Evolutionary conservation across 2,113 vertebrate species (phyloP), one percentile per base, ranked within the genome.

Genomic region (Xiphias gladius): DNA sequence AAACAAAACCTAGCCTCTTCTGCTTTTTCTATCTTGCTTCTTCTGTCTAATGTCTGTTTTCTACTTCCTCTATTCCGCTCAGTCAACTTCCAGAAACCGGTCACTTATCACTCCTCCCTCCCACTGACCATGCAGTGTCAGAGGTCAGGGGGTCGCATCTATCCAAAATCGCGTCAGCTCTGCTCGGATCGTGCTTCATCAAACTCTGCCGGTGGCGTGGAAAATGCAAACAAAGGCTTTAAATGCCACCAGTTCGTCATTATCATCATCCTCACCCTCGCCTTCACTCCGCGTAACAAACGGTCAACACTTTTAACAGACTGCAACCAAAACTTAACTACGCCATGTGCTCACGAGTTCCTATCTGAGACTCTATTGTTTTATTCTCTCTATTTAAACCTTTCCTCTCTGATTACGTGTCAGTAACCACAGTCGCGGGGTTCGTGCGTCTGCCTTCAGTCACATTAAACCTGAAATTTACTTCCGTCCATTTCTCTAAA

Each of bases 41-140:
- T 11, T 52, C 14, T 26, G 11, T 64, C 92, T 91, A 88, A 87
- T 72, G 80, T 93, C 92, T 87, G 84, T 91, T 83, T 89, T 85
- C 93, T 89, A 96, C 96, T 87, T 96, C 80, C 96, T 91, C 92
- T 90, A 64, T 65, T 59, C 89, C 78, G 16, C n/a, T 77, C 77
- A 1, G 30, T 87, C 91, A 30, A 94, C 93, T 91, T 95, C 71
- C 93, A 79, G 52, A 70, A 92, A 88, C 80, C 76, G 12, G 28
- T 84, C 66, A 28, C 58, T 68, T 70, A 28, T 57, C 57, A 10
- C 74, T 19, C 8, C 37, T 52, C 57, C 76, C 16, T 43, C 75
- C 63, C 55, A 41, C 65, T 26, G 57, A 65, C 62, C 61, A 3
- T 0, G 3, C 16, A 2, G 20, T 20, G 66, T 62, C 69, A 52